phyloP scores from a whole-genome alignment of 2,797 vertebrate species.

The Sylvilagus floridanus region DNA sequence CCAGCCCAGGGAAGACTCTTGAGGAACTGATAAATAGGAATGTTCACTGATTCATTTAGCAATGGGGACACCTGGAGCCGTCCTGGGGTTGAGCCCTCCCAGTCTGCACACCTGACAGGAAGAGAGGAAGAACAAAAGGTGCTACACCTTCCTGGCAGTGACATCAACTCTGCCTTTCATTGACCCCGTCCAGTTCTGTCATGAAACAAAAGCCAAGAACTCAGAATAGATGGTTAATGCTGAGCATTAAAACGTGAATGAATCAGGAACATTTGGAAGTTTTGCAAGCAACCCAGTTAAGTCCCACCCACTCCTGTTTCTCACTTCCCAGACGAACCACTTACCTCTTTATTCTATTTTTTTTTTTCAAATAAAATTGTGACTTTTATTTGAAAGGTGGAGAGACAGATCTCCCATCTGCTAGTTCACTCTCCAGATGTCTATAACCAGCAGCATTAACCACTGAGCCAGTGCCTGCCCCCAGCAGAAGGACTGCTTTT shows the following conservation, averaged over 20 bases:
- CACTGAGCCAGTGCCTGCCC: too few relatives aligned
- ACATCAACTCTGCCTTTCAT: neutral
- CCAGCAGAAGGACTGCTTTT: too few relatives aligned
- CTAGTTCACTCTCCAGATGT: too few relatives aligned
- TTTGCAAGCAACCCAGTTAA: neutral
- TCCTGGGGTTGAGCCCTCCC: neutral
- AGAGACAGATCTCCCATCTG: too few relatives aligned
- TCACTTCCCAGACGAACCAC: neutral
- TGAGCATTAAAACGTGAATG: constrained; percentile 41
- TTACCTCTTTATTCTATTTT: neutral
- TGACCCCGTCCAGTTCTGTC: neutral
- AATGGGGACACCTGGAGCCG: neutral
- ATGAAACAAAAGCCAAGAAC: constrained; percentile 29
- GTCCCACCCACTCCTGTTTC: neutral
- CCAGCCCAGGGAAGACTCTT: neutral
- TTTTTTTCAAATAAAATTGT: too few relatives aligned
- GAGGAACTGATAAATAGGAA: neutral
- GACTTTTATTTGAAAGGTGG: too few relatives aligned
- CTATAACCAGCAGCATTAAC: too few relatives aligned
- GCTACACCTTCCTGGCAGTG: neutral
- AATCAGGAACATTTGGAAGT: neutral
- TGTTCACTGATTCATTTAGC: neutral
- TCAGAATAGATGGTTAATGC: constrained; percentile 33
- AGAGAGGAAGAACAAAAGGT: neutral
- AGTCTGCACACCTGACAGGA: neutral